phyloP scores from a whole-genome alignment of 1,140 invertebrate species.

The Agraylea sexmaculata region DNA sequence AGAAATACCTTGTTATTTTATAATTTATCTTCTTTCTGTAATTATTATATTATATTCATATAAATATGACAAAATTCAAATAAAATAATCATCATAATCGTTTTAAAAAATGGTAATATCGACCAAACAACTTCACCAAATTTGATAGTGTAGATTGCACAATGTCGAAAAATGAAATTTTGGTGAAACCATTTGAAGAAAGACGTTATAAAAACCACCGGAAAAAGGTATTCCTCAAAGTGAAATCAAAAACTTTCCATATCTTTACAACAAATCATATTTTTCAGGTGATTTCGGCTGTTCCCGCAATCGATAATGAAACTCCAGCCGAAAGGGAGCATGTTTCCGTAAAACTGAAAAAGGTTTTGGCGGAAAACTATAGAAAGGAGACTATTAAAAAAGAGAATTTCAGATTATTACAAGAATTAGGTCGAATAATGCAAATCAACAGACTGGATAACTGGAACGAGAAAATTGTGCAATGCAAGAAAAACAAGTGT shows the following conservation, averaged over 20 bases:
- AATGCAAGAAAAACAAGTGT: too few species aligned
- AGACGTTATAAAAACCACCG: slow-evolving; percentile 8
- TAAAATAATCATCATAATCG: slow-evolving; percentile 2
- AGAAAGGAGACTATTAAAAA: slow-evolving; percentile 10
- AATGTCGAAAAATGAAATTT: slow-evolving; percentile 10
- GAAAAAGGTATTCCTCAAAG: slow-evolving; percentile 5
- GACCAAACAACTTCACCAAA: too few species aligned
- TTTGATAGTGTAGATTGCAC: too few species aligned
- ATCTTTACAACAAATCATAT: too few species aligned
- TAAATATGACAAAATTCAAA: background rate
- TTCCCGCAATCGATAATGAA: slow-evolving; percentile 14
- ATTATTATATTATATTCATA: background rate
- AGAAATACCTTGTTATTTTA: too few species aligned
- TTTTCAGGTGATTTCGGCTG: slow-evolving; percentile 10
- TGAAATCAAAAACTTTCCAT: background rate
- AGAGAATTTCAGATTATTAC: slow-evolving; percentile 16
- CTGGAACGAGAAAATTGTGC: too few species aligned
- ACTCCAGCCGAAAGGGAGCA: slow-evolving; percentile 11
- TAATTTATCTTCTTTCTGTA: slow-evolving; percentile 1
- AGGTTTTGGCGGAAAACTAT: slow-evolving; percentile 14
- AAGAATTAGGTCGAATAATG: slow-evolving; percentile 15
- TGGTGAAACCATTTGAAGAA: slow-evolving; percentile 6
- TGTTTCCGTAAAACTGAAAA: slow-evolving; percentile 16
- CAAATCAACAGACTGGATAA: slow-evolving; percentile 14
- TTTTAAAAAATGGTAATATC: too few species aligned